Evolutionary conservation across 92 coral and sea anemone species (phyloP), one percentile per base, ranked within the genome.

Genomic region (Meandrina meandrites): DNA sequence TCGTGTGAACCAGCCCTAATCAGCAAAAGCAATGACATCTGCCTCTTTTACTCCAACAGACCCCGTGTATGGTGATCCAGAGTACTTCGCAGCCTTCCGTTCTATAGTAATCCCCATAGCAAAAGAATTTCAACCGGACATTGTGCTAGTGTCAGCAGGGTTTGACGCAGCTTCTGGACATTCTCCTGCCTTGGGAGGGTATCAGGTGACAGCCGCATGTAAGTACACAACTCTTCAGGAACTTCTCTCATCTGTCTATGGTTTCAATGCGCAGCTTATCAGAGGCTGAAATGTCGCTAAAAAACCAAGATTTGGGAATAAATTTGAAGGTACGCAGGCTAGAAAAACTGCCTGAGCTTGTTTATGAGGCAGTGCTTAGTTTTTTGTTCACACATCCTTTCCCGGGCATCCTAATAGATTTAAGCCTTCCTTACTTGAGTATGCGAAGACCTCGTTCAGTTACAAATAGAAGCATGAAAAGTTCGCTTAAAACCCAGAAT

Each of bases 91-190:
- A 48, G 99, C 99, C 36, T 96, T 96, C 92, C 95, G 99, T 83
- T 96, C 99, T n/a, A 91, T 97, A 47, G 99, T 97, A 77, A 88
- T 95, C 73, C 99, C 99, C 15, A 95, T 97, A 81, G 99, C 99
- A 18, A 92, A 91, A 83, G 99, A 97, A 70, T 97, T 97, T 88
- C 89, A 96, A 37, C 99, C 99, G 13, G 97, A 97, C 51, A 92
- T 97, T 35, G 89, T 97, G 14, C 88, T 97, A 28, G 99, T 97
- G 17, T 97, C 99, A 6, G 98, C 98, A 67, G 99, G 99, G 21
- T 97, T 97, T 84, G 99, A 97, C 76, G 99, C 99, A 57, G 98
- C 98, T 51, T 86, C 94, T 0, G 99, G 99, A 15, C 99, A 97
- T 81, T 95, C 98, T 21, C 99, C 99, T 72, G 98, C 96, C 54